Evolutionary conservation across 2,888 invertebrate genomes (phyloP).

Genomic region (Stegana nigrithorax): DNA sequence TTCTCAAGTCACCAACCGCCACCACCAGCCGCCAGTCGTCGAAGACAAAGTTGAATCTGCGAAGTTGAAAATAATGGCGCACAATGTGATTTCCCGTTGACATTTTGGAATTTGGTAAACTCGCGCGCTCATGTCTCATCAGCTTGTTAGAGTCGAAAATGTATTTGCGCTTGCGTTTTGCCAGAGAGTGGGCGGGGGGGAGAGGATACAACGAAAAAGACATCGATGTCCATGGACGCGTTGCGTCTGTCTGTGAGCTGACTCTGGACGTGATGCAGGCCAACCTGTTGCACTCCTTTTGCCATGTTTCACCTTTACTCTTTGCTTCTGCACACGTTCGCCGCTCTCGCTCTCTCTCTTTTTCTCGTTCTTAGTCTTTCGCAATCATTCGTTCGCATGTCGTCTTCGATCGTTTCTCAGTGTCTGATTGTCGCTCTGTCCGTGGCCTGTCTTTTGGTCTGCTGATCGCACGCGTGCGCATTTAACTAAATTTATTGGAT

Average conservation of each 20-base stretch:
- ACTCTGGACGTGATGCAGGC: not conserved
- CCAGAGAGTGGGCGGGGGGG: not conserved
- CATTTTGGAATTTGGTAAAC: conserved; percentile 65
- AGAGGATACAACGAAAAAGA: conserved; percentile 38
- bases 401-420: conserved; percentile 1
- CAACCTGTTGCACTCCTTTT: not conserved
- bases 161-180: not conserved
- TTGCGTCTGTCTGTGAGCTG: too few relatives aligned
- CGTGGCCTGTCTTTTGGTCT: conserved; percentile 30
- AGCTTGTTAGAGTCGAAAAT: conserved; percentile 57
- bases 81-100: conserved; percentile 65
- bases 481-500: conserved; percentile 65
- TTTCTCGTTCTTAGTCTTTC: conserved; percentile 15
- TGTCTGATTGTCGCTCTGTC: not conserved
- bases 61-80: conserved; percentile 60
- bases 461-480: conserved; percentile 64
- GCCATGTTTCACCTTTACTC: too few relatives aligned
- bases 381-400: conserved; percentile 15
- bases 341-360: not conserved
- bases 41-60: too few relatives aligned
- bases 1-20: not conserved
- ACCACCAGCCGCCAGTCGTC: not conserved
- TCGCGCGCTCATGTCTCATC: conserved; percentile 65
- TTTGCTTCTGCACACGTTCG: not conserved
- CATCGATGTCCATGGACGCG: conserved; percentile 47